These are phyloP conservation scores for Matsumurasca onukii DNA, from an alignment of 1,140 invertebrate species.

Conservation along the genomic window DNA sequence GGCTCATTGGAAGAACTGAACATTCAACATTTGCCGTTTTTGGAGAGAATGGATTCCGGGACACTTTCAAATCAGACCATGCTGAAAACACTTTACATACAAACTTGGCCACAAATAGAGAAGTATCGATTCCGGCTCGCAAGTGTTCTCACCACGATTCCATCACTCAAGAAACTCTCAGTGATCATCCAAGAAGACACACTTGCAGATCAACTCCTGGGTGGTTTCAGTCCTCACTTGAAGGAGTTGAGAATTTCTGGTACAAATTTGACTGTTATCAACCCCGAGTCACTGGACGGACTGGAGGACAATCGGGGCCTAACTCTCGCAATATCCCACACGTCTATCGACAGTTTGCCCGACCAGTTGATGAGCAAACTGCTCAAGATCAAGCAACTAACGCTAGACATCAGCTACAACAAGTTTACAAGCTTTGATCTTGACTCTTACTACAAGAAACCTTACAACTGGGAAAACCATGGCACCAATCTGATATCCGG, in stretches of 20 bases:
- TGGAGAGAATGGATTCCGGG: conserved; percentile 49
- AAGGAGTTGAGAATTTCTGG: conserved; percentile 79
- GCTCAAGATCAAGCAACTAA: conserved; percentile 74
- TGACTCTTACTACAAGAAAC: conserved; percentile 80
- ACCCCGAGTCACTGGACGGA: conserved; percentile 66
- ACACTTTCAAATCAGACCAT: conserved; percentile 41
- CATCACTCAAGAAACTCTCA: conserved; percentile 59
- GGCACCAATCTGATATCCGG: conserved; percentile 78
- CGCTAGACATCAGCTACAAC: conserved; percentile 79
- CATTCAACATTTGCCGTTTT: conserved; percentile 42
- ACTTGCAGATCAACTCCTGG: conserved; percentile 52
- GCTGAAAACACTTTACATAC: conserved; percentile 52
- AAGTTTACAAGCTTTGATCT: conserved; percentile 75
- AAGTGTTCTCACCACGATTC: conserved; percentile 56
- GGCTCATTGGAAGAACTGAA: conserved; percentile 44
- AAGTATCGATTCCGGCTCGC: conserved; percentile 62
- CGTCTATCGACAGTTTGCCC: conserved; percentile 72
- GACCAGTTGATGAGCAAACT: conserved; percentile 73
- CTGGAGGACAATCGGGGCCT: conserved; percentile 63
- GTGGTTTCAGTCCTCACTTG: conserved; percentile 66
- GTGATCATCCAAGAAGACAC: conserved; percentile 72
- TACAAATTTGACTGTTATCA: conserved; percentile 63
- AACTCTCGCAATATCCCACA: conserved; percentile 71
- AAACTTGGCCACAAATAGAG: conserved; percentile 64
- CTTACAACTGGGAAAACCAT: conserved; percentile 77